phyloP scores from a whole-genome alignment of 2,113 vertebrate species.

The Psilopsiagon aymara region DNA sequence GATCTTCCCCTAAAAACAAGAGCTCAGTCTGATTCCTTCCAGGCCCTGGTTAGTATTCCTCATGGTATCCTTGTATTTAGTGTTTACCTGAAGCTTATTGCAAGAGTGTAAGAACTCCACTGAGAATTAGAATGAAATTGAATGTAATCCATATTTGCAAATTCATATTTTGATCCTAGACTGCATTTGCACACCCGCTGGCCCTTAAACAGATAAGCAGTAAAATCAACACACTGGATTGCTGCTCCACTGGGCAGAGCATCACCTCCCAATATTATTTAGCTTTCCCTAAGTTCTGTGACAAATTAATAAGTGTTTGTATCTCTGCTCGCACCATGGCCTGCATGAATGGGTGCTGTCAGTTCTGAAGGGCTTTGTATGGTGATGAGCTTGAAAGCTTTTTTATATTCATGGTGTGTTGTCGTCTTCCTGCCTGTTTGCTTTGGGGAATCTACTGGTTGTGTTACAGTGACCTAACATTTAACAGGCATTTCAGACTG shows the following conservation, averaged over 20 bases:
- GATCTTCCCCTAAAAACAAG: neutral
- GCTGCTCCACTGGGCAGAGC: neutral
- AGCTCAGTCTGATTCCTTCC: neutral
- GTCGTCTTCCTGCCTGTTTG: neutral
- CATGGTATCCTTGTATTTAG: neutral
- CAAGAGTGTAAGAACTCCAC: neutral
- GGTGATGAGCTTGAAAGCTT: neutral
- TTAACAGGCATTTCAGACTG: neutral
- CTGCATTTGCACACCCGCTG: neutral
- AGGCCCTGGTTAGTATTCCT: neutral
- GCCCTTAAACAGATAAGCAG: slow-evolving; percentile 23
- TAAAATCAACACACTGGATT: neutral
- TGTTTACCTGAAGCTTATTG: slow-evolving; percentile 31
- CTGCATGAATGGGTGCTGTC: neutral
- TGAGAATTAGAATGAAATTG: slow-evolving; percentile 16
- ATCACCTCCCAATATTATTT: neutral
- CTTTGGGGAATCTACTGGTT: neutral
- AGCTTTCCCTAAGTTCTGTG: neutral
- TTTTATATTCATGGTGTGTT: slow-evolving; percentile 23
- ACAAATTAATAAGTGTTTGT: neutral
- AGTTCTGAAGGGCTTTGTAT: slow-evolving; percentile 4
- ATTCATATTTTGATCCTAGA: slow-evolving; percentile 31
- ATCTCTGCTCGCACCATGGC: neutral
- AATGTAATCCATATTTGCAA: slow-evolving; percentile 39
- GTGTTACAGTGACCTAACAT: neutral